A percentile compares a stretch with the other conserved stretches of the same genome.
Conservation (phyloP, 2,888 invertebrate species). For the Podabrus alpinus region DNA sequence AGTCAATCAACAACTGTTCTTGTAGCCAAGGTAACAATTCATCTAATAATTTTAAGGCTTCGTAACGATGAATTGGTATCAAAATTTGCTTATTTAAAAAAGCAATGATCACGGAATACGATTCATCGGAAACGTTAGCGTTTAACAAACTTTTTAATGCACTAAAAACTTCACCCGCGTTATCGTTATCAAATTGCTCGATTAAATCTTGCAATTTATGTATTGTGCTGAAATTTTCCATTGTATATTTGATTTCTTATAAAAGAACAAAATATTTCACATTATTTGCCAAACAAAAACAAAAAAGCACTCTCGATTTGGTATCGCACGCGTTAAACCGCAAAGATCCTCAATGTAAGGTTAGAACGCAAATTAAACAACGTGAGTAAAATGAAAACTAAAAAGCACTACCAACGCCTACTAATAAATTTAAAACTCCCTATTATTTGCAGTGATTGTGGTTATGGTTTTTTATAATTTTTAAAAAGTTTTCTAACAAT, state of each 20-base stretch:
- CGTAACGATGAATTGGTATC: background rate
- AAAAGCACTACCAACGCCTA: background rate
- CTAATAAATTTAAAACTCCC: background rate
- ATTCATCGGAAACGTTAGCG: background rate
- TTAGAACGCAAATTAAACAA: background rate
- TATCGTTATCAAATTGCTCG: background rate
- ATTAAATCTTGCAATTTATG: background rate
- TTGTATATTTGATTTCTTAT: background rate
- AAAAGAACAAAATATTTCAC: background rate
- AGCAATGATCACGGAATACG: background rate
- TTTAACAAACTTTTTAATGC: background rate
- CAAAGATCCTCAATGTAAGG: background rate
- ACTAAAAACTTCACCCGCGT: background rate
- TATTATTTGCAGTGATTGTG: too few relatives aligned
- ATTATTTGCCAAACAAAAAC: too few relatives aligned
- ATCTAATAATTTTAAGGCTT: conserved; percentile 4
- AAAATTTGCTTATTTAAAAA: conserved; percentile 1
- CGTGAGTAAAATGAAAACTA: too few relatives aligned
- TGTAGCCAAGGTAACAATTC: background rate
- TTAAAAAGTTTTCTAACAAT: too few relatives aligned
- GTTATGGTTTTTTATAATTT: too few relatives aligned
- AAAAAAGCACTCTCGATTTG: background rate
- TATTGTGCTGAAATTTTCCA: background rate
- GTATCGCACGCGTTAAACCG: background rate
- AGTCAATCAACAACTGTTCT: background rate